Percentiles rank a stretch among this genome's conserved stretches.
phyloP scores from a whole-genome alignment of 2,888 invertebrate species.

The Liopterus haemorrhoidalis region DNA sequence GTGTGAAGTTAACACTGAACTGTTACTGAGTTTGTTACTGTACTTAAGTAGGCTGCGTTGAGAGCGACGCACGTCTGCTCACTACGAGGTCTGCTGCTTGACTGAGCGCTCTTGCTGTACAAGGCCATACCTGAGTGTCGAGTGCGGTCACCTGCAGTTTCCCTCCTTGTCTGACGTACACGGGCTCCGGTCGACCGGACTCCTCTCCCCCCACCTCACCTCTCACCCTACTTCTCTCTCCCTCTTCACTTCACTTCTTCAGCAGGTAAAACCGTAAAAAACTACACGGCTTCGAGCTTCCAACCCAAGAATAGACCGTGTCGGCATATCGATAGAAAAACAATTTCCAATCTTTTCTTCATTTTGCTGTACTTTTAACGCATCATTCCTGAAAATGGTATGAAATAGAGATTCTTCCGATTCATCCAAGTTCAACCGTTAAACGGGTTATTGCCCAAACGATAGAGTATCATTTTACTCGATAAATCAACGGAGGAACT shows the following conservation, averaged over 20 bases:
- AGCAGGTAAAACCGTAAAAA: conserved; percentile 34
- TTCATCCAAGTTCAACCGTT: too few species aligned
- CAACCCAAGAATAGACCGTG: conserved; percentile 42
- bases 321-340: too few species aligned
- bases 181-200: conserved; percentile 29
- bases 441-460: too few species aligned
- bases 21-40: conserved; percentile 4
- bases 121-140: conserved; percentile 40
- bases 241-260: background rate
- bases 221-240: conserved; percentile 22
- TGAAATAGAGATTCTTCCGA: too few species aligned
- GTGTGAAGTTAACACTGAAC: background rate
- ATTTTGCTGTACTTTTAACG: too few species aligned
- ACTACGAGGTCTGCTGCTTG: conserved; percentile 55
- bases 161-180: conserved; percentile 38
- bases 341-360: too few species aligned
- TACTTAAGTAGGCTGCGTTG: conserved; percentile 43
- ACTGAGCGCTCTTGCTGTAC: conserved; percentile 51
- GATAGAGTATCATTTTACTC: too few species aligned
- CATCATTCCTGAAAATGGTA: too few species aligned
- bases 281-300: conserved; percentile 46
- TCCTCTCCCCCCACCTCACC: conserved; percentile 30
- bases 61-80: conserved; percentile 54
- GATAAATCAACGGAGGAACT: too few species aligned
- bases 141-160: conserved; percentile 42